Percentiles rank a stretch among this genome's conserved stretches.
Conservation (phyloP, 2,113 vertebrate species). For the Chaetorhynchus papuensis region DNA sequence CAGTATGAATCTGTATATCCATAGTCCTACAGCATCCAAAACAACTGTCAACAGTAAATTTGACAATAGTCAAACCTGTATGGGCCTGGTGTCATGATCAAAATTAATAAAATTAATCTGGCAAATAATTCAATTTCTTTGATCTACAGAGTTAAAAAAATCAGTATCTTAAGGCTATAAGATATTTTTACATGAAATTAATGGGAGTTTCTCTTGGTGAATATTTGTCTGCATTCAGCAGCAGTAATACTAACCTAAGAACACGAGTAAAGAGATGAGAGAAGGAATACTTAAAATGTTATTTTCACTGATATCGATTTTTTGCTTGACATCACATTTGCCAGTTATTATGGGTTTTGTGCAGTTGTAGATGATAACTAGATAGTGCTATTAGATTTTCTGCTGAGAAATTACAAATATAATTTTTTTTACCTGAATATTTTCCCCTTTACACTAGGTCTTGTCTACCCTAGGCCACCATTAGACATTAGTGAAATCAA, state of each 20-base stretch:
- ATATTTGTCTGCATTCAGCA: background rate
- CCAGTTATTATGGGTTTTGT: background rate
- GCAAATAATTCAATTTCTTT: background rate
- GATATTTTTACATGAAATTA: background rate
- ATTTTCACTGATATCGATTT: background rate
- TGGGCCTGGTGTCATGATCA: background rate
- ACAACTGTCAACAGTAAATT: background rate
- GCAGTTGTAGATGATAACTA: background rate
- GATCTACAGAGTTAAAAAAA: background rate
- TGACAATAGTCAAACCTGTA: background rate
- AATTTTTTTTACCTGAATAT: background rate
- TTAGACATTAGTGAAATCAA: background rate
- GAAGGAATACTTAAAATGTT: background rate
- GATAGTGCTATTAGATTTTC: background rate
- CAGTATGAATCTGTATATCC: background rate
- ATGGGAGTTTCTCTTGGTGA: background rate
- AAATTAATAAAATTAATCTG: background rate
- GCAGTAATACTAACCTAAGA: background rate
- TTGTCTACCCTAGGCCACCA: background rate
- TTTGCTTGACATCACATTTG: background rate
- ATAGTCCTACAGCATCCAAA: background rate
- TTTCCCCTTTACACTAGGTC: background rate
- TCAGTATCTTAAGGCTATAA: background rate
- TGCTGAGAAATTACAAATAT: background rate
- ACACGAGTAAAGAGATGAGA: fast-evolving